Evolutionary conservation across 2,797 vertebrate species (phyloP).

Genomic region (Myiotriccus ornatus): DNA sequence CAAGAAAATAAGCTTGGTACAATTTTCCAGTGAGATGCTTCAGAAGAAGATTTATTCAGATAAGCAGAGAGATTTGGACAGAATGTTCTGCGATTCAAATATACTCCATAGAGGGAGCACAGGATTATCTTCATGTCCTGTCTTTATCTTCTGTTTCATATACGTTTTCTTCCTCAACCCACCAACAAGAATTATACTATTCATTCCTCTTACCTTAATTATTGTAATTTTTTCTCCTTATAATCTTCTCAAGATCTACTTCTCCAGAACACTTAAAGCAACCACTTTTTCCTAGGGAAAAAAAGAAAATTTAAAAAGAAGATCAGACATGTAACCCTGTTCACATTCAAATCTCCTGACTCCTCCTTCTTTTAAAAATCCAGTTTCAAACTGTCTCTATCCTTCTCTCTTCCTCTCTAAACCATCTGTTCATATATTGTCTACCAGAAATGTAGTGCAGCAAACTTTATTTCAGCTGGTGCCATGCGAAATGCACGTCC

Average conservation of each 20-base stretch:
- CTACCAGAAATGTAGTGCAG: neutral
- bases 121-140: neutral
- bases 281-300: neutral
- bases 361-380: neutral
- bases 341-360: neutral
- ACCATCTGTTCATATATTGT: neutral
- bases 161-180: neutral
- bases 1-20: neutral
- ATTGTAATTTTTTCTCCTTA: neutral
- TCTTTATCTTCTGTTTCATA: neutral
- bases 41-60: neutral
- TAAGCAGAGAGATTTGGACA: neutral
- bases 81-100: neutral
- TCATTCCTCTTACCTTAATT: neutral
- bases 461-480: neutral
- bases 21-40: slow-evolving; percentile 7
- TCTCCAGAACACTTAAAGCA: neutral
- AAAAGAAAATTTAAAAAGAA: neutral
- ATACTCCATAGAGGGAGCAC: neutral
- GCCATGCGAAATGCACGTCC: neutral
- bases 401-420: neutral
- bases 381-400: neutral
- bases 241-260: neutral
- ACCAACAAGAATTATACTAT: neutral
- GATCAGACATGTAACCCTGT: neutral